Conservation (phyloP, 1,140 invertebrate genomes). For the Drosophila sproati region DNA sequence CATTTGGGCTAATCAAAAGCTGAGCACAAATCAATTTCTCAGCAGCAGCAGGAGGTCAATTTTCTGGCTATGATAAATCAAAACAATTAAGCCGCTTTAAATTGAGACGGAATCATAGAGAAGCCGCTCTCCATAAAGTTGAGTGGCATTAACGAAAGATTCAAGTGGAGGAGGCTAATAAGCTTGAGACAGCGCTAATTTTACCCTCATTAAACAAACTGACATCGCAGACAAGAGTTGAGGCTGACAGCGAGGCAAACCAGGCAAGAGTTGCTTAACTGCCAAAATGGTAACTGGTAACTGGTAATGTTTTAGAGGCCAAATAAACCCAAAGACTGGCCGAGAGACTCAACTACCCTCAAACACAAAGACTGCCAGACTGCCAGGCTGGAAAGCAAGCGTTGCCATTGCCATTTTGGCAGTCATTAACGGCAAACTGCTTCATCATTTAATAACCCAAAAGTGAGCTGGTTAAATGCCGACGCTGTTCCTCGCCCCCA, state of each 20-base stretch:
- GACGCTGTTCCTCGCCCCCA: conserved; percentile 54
- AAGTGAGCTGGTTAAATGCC: conserved; percentile 83
- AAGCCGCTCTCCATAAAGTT: conserved; percentile 65
- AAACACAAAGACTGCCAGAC: background rate
- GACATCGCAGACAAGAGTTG: conserved; percentile 58
- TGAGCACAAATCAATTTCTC: conserved; percentile 51
- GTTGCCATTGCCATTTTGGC: conserved; percentile 78
- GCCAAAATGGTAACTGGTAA: conserved; percentile 20
- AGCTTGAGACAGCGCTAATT: conserved; percentile 83
- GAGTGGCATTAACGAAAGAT: conserved; percentile 78
- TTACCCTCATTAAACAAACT: conserved; percentile 83
- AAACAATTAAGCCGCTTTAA: conserved; percentile 80
- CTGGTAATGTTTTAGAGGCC: conserved; percentile 72
- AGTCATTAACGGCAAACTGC: conserved; percentile 83
- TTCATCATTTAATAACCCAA: conserved; percentile 84
- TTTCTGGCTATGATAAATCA: conserved; percentile 63
- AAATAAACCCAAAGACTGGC: conserved; percentile 69
- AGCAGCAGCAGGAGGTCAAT: conserved; percentile 28
- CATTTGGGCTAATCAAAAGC: conserved; percentile 60
- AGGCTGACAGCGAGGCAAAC: conserved; percentile 20
- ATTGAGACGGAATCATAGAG: conserved; percentile 56
- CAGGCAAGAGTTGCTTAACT: background rate
- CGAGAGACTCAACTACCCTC: conserved; percentile 24
- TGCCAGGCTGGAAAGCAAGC: conserved; percentile 41
- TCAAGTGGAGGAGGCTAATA: conserved; percentile 80